Evolutionary conservation across 2,113 vertebrate species (phyloP).

Genomic region (Saimiri boliviensis): DNA sequence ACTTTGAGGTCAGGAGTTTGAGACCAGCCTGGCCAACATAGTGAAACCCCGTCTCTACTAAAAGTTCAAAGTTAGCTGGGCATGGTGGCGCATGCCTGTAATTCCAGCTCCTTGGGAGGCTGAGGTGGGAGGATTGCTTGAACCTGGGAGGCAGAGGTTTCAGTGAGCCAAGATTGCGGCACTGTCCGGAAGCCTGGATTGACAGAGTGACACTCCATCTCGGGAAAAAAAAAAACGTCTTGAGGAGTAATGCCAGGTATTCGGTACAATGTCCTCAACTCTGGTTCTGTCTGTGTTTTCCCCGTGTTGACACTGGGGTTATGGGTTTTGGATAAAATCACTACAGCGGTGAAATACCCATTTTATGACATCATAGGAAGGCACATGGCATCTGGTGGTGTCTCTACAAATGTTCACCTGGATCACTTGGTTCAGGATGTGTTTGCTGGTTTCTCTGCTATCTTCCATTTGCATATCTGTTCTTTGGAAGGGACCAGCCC

Average conservation of each 20-base stretch:
- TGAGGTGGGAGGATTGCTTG: too few relatives aligned
- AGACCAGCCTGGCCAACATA: too few relatives aligned
- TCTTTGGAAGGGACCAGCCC: accelerated
- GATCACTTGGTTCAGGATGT: accelerated
- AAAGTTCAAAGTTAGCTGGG: too few relatives aligned
- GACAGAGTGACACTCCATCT: too few relatives aligned
- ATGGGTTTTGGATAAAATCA: background rate
- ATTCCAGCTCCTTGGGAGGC: too few relatives aligned
- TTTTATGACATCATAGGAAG: accelerated
- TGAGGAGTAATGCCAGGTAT: background rate
- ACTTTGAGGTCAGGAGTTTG: too few relatives aligned
- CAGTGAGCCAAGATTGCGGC: too few relatives aligned
- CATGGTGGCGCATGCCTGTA: too few relatives aligned
- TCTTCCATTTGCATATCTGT: accelerated
- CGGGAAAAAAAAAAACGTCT: too few relatives aligned
- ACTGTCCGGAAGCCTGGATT: too few relatives aligned
- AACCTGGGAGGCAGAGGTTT: too few relatives aligned
- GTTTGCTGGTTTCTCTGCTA: background rate
- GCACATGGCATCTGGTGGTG: accelerated
- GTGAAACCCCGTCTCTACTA: too few relatives aligned
- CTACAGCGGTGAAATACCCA: accelerated
- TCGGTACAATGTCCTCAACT: accelerated
- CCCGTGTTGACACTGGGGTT: background rate
- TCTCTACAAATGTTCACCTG: background rate
- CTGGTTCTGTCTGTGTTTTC: background rate